Evolutionary conservation across 2,797 vertebrate species (phyloP), one percentile per base, ranked within the genome.

Genomic region (Philypnodon macrostomus): DNA sequence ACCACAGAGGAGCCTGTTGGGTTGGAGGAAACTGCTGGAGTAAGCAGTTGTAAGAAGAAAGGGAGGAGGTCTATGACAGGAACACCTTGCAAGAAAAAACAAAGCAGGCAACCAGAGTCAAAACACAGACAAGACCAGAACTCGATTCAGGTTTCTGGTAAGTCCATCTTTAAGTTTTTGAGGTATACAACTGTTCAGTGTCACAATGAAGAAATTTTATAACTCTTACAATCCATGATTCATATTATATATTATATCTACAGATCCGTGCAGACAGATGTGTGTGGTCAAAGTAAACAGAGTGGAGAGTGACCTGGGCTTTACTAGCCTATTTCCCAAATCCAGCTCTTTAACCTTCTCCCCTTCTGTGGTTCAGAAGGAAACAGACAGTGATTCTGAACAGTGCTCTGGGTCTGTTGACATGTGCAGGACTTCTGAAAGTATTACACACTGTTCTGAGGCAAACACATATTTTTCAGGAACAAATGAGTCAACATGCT

Each of bases 231-330:
- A 23, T 3, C 21, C 21, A 23, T 23, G 21, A 23, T 23, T 39
- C 14, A 11, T 36, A 3, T 52, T 44, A 53, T 1, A 32, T 4
- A 45, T 49, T 32, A 19, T 55, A 46, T 49, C 15, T 63, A 47
- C 83, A 84, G 87, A 85, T 79, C 64, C 86, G 36, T 90, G 88
- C 70, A 79, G 83, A 53, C 89, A 91, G 77, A 86, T 89, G 80
- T 91, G 89, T 72, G 87, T 90, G 18, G 89, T 90, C 37, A 92
- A 90, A 57, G 88, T 91, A 35, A 90, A 88, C 55, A 76, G 89
- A 12, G 85, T 90, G 1, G 80, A 89, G 67, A 81, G 83, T 42
- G 73, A 87, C 55, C 53, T 88, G 61, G 67, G 47, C 17, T 53
- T 78, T 50, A 67, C 83, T 19, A 75, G 23, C 16, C 72, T 49